phyloP scores from a whole-genome alignment of 2,797 vertebrate genomes.

The Forpus xanthops region DNA sequence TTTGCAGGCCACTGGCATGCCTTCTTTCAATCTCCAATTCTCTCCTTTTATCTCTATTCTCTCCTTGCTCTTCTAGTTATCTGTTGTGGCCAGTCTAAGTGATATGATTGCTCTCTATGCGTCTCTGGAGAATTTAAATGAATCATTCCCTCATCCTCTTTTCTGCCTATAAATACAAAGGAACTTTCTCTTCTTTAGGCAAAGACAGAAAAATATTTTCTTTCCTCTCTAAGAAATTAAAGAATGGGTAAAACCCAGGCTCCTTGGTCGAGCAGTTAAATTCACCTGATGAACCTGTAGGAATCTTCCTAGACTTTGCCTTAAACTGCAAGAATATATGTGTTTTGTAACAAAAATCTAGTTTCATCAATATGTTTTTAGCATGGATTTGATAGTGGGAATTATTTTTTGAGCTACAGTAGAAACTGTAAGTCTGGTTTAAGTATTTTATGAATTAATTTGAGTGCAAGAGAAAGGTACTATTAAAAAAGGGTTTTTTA shows the following conservation, averaged over 20 bases:
- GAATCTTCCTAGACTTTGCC: neutral
- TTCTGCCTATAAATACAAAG: neutral
- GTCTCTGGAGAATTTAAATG: constrained; percentile 14
- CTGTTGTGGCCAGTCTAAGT: constrained; percentile 21
- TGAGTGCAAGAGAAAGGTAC: neutral
- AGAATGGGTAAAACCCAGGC: neutral
- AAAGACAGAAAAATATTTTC: neutral
- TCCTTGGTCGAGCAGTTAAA: rapidly evolving
- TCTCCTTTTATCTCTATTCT: constrained; percentile 14
- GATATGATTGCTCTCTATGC: neutral
- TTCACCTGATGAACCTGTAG: neutral
- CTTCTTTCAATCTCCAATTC: neutral
- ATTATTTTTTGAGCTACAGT: neutral
- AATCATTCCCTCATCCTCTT: neutral
- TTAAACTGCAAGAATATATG: neutral
- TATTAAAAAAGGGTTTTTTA: neutral
- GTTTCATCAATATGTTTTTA: neutral
- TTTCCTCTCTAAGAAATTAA: neutral
- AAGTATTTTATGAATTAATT: neutral
- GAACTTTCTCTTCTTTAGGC: neutral
- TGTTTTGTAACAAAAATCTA: neutral
- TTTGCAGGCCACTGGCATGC: neutral
- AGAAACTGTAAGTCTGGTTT: neutral
- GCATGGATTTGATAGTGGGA: neutral
- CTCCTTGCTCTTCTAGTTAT: neutral